These are phyloP conservation scores for Trididemnum clinides DNA, from an alignment of 23 tunicate species.

Conservation along the genomic window DNA sequence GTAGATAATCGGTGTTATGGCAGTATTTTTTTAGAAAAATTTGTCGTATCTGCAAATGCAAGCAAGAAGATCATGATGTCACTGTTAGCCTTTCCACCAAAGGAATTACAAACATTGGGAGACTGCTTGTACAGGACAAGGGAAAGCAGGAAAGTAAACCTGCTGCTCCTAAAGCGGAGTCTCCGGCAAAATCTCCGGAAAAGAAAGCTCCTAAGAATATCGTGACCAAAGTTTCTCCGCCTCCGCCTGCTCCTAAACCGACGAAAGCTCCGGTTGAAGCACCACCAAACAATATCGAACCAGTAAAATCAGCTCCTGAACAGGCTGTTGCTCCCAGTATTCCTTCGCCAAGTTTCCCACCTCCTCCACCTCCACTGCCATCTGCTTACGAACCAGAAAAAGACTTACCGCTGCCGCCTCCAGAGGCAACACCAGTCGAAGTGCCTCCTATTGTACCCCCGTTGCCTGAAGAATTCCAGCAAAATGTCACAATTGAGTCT, in stretches of 20 bases:
- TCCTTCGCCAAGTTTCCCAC: neutral
- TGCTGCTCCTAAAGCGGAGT: neutral
- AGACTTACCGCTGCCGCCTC: slow-evolving; percentile 62
- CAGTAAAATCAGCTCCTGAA: slow-evolving; percentile 6
- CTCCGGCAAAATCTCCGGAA: neutral
- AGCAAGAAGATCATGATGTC: slow-evolving; percentile 95
- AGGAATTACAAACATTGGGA: slow-evolving; percentile 89
- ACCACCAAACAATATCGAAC: neutral
- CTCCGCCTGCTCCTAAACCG: slow-evolving; percentile 53
- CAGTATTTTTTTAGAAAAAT: slow-evolving; percentile 72
- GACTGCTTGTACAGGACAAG: slow-evolving; percentile 80
- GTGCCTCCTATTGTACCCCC: slow-evolving; percentile 17
- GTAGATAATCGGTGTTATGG: too few relatives aligned
- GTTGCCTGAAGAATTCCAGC: slow-evolving; percentile 73
- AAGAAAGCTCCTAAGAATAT: slow-evolving; percentile 5
- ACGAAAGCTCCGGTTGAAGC: neutral
- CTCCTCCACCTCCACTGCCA: slow-evolving; percentile 62
- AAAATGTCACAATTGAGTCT: slow-evolving; percentile 19
- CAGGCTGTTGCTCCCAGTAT: slow-evolving; percentile 68
- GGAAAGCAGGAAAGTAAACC: neutral
- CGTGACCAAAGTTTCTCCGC: neutral
- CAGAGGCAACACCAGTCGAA: neutral
- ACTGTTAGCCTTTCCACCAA: slow-evolving; percentile 56
- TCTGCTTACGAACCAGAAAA: slow-evolving; percentile 7
- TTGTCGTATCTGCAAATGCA: slow-evolving; percentile 91